phyloP scores from a whole-genome alignment of 2,113 vertebrate genomes.

The Lycaon pictus region DNA sequence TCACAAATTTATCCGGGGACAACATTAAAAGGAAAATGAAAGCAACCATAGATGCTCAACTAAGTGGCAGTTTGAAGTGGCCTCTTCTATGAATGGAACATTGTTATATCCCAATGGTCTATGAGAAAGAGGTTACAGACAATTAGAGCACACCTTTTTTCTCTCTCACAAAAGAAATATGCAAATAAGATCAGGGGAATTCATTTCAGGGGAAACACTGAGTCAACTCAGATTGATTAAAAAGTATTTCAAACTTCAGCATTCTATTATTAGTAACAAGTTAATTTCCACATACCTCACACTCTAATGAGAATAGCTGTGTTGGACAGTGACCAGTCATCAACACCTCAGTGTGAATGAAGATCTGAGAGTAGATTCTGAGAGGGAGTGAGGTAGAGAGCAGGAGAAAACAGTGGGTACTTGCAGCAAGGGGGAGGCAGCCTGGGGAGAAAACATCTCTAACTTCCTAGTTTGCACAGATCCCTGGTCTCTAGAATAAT shows the following conservation, averaged over 20 bases:
- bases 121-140: background rate
- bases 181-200: slow-evolving; percentile 8
- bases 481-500: background rate
- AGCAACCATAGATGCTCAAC: background rate
- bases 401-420: background rate
- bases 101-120: background rate
- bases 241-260: slow-evolving; percentile 50
- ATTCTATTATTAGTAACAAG: slow-evolving; percentile 63
- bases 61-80: background rate
- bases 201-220: slow-evolving; percentile 32
- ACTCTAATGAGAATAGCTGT: slow-evolving; percentile 49
- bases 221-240: slow-evolving; percentile 26
- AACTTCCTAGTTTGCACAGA: background rate
- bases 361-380: background rate
- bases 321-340: slow-evolving; percentile 41
- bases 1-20: slow-evolving; percentile 21
- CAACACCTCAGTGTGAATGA: slow-evolving; percentile 70
- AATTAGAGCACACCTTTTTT: background rate
- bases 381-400: background rate
- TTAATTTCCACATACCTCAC: slow-evolving; percentile 70
- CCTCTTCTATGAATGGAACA: background rate
- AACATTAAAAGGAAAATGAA: slow-evolving; percentile 49
- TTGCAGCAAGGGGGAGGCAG: background rate
- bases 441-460: background rate
- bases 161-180: background rate